phyloP scores from a whole-genome alignment of 2,797 vertebrate species.

The Distichodus sexfasciatus region DNA sequence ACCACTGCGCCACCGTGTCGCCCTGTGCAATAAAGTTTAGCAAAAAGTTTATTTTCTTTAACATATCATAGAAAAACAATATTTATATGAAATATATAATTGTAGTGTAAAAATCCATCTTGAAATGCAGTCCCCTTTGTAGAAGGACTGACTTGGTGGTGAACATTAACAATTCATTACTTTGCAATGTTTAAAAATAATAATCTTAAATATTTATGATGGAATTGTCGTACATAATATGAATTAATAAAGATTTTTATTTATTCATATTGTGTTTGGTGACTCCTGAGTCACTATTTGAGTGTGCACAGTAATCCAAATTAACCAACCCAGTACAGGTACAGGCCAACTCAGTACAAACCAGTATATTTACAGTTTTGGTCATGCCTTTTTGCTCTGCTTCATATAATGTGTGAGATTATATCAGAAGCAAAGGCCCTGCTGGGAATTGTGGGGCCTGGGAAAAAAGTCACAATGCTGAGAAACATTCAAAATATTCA shows the following conservation, averaged over 20 bases:
- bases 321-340: background rate
- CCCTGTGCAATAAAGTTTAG: too few relatives aligned
- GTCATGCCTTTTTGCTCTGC: background rate
- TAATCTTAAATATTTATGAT: constrained; percentile 67
- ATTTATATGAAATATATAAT: background rate
- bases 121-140: constrained; percentile 21
- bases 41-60: background rate
- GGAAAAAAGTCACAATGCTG: too few relatives aligned
- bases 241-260: constrained; percentile 54
- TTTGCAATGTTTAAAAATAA: constrained; percentile 54
- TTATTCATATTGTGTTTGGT: constrained; percentile 63
- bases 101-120: background rate
- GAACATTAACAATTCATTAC: constrained; percentile 61
- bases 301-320: constrained; percentile 39
- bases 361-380: constrained; percentile 5
- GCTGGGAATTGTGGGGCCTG: too few relatives aligned
- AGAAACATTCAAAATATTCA: too few relatives aligned
- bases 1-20: too few relatives aligned
- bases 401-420: constrained; percentile 31
- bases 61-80: background rate
- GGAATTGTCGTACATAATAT: constrained; percentile 53
- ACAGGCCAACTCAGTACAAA: background rate
- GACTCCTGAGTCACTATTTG: constrained; percentile 43
- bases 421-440: too few relatives aligned
- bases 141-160: constrained; percentile 32